Conservation (phyloP, 2,113 vertebrate species). For the Neodon shergylaensis region DNA sequence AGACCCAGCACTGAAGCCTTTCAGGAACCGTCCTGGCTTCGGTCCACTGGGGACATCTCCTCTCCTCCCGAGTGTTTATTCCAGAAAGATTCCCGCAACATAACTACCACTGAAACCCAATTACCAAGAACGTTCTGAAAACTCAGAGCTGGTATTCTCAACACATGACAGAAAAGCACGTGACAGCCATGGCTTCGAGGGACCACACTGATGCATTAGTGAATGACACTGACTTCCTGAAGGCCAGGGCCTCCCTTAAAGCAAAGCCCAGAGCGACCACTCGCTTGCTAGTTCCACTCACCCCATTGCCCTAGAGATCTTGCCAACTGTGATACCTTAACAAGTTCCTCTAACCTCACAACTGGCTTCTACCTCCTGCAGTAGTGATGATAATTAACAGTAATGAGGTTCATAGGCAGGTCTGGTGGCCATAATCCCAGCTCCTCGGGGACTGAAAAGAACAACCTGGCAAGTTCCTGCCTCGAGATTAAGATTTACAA, state of each 20-base stretch:
- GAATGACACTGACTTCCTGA: not conserved
- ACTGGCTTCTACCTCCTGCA: conserved; percentile 18
- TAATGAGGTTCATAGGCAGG: not conserved
- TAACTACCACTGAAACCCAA: not conserved
- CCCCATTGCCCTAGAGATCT: not conserved
- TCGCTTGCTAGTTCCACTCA: not conserved
- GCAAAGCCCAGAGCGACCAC: not conserved
- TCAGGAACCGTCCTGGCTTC: not conserved
- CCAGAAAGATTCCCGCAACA: not conserved
- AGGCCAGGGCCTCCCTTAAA: not conserved
- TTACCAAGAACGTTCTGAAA: conserved; percentile 8
- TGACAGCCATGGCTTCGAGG: not conserved
- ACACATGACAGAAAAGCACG: not conserved
- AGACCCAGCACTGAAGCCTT: not conserved
- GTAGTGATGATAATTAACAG: not conserved
- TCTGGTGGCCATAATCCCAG: not conserved
- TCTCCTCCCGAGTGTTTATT: not conserved
- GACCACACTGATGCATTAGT: not conserved
- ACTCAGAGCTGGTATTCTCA: not conserved
- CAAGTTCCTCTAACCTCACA: not conserved
- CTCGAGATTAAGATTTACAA: not conserved
- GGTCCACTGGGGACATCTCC: not conserved
- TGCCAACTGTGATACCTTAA: not conserved
- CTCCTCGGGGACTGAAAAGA: not conserved
- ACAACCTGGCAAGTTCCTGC: not conserved